Conservation (phyloP, 2,113 vertebrate species). For the Hippoglossus stenolepis region DNA sequence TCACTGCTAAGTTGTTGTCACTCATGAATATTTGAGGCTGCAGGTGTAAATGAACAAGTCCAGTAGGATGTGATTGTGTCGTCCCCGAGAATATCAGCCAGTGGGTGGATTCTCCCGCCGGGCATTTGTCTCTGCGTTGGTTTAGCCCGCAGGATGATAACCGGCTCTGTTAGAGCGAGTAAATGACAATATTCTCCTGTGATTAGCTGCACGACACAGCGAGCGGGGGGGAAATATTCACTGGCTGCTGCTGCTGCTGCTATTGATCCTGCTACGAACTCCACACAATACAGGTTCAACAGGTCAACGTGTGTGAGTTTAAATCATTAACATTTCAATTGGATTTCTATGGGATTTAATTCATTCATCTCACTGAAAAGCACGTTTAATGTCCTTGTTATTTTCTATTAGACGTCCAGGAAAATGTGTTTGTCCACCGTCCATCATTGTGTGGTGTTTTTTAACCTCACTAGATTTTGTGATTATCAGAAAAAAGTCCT, state of each 20-base stretch:
- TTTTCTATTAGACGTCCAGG: neutral
- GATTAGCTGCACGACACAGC: constrained; percentile 28
- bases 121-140: constrained; percentile 33
- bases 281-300: neutral
- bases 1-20: neutral
- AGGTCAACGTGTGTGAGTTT: neutral
- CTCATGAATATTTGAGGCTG: constrained; percentile 26
- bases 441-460: no score
- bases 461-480: no score
- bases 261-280: neutral
- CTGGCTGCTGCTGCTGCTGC: no score
- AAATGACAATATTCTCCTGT: constrained; percentile 55
- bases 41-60: constrained; percentile 47
- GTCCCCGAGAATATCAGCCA: constrained; percentile 40
- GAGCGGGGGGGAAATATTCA: neutral
- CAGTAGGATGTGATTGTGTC: neutral
- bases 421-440: no score
- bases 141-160: constrained; percentile 45
- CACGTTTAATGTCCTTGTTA: neutral
- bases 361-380: neutral
- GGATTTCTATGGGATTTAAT: neutral
- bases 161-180: constrained; percentile 45
- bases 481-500: no score
- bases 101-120: constrained; percentile 40
- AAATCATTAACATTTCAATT: neutral